phyloP scores from a whole-genome alignment of 2,797 vertebrate species.

The Tokudaia tokunoshimensis region DNA sequence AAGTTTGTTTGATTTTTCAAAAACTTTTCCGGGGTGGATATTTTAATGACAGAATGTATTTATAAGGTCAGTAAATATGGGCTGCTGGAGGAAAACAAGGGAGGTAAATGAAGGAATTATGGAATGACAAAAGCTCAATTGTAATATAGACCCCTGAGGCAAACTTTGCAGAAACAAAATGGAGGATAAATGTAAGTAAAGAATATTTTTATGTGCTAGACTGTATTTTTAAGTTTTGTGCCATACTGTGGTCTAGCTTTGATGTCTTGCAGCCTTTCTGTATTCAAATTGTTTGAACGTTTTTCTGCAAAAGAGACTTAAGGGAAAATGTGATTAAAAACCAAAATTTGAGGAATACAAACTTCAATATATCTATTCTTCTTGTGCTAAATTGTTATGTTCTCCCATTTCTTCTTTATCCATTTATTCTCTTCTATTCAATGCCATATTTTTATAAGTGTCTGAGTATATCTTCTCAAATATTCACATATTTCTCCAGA shows the following conservation, averaged over 20 bases:
- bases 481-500: background rate
- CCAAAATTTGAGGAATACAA: background rate
- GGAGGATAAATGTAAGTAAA: background rate
- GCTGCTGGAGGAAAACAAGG: background rate
- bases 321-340: background rate
- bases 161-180: background rate
- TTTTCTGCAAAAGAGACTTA: constrained; percentile 9
- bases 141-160: background rate
- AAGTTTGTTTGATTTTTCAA: constrained; percentile 26
- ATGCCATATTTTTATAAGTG: background rate
- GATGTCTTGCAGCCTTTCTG: background rate
- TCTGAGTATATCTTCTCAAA: background rate
- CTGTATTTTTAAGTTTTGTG: background rate
- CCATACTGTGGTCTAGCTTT: background rate
- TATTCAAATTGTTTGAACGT: background rate
- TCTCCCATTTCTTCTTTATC: background rate
- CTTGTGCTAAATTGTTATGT: constrained; percentile 6
- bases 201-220: background rate
- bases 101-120: background rate
- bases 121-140: background rate
- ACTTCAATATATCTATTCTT: background rate
- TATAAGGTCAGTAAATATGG: constrained; percentile 12
- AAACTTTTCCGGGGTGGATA: background rate
- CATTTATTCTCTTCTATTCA: background rate
- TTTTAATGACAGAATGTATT: background rate